These are phyloP conservation scores for Platorchestia sp. DNA, from an alignment of 1,140 invertebrate species.

Conservation along the genomic window DNA sequence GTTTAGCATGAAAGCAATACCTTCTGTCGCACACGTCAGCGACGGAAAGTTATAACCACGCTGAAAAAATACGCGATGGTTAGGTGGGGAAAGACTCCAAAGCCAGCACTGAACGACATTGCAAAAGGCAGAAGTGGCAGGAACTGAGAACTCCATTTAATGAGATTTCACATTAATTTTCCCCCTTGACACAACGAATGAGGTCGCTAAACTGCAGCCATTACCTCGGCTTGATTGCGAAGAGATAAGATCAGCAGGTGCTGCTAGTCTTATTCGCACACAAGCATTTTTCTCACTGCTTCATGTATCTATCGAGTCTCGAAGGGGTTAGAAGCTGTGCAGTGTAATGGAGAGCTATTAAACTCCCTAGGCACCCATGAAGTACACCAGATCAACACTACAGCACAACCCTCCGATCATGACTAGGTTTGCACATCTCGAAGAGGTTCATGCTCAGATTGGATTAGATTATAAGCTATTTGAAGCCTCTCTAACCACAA, in stretches of 20 bases:
- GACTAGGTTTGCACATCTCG: no score
- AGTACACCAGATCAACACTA: not conserved
- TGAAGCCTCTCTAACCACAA: not conserved
- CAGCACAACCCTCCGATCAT: no score
- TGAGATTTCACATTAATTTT: not conserved
- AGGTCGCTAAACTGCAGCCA: not conserved
- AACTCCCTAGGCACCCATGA: not conserved
- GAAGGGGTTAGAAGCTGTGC: not conserved
- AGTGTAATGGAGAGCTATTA: not conserved
- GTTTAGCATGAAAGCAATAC: conserved; percentile 30
- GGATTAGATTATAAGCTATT: not conserved
- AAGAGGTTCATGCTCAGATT: not conserved
- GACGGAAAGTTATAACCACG: not conserved
- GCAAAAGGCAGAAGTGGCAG: not conserved
- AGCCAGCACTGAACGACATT: not conserved
- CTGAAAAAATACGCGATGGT: not conserved
- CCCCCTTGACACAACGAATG: conserved; percentile 4
- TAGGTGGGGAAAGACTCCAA: not conserved
- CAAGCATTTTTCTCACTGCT: not conserved
- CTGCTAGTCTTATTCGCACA: not conserved
- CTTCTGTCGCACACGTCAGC: not conserved
- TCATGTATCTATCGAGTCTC: not conserved
- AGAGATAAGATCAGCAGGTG: conserved; percentile 9
- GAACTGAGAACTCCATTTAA: not conserved
- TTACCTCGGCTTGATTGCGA: not conserved